Evolutionary conservation across 2,797 vertebrate species (phyloP).

Genomic region (Enteromius afrohamiltoni): DNA sequence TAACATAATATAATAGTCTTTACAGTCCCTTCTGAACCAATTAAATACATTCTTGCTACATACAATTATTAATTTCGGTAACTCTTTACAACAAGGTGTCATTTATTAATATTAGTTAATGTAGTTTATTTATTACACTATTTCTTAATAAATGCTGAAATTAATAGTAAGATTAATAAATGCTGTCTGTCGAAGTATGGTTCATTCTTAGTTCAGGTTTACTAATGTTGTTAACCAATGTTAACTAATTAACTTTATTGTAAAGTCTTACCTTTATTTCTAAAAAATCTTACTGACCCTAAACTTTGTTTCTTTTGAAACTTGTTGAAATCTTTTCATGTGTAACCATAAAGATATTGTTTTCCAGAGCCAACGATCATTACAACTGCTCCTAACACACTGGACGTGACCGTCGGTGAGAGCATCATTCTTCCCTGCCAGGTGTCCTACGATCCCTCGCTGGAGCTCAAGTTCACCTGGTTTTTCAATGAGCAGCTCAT

Average conservation of each 20-base stretch:
- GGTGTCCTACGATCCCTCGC: constrained; percentile 90
- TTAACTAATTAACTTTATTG: no score
- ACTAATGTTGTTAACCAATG: no score
- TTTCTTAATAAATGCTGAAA: no score
- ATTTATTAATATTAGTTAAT: no score
- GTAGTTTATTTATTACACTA: no score
- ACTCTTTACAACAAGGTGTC: no score
- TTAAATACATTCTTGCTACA: background rate
- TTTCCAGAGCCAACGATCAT: constrained; percentile 90
- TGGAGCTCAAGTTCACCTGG: constrained; percentile 95
- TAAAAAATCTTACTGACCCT: background rate
- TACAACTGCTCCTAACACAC: constrained; percentile 86
- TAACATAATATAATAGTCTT: background rate
- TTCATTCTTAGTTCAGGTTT: no score
- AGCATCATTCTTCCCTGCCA: constrained; percentile 96
- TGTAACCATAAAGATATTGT: constrained; percentile 43
- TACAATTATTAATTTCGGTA: background rate
- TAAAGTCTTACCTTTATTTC: background rate
- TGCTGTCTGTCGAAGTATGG: no score
- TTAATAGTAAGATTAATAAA: no score
- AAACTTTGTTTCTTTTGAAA: no score
- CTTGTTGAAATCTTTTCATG: background rate
- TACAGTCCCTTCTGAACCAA: background rate
- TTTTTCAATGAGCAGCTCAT: constrained; percentile 94
- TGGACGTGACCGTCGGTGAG: constrained; percentile 94